Evolutionary conservation across 2,797 vertebrate species (phyloP).

Genomic region (Phaenicophaeus curvirostris): DNA sequence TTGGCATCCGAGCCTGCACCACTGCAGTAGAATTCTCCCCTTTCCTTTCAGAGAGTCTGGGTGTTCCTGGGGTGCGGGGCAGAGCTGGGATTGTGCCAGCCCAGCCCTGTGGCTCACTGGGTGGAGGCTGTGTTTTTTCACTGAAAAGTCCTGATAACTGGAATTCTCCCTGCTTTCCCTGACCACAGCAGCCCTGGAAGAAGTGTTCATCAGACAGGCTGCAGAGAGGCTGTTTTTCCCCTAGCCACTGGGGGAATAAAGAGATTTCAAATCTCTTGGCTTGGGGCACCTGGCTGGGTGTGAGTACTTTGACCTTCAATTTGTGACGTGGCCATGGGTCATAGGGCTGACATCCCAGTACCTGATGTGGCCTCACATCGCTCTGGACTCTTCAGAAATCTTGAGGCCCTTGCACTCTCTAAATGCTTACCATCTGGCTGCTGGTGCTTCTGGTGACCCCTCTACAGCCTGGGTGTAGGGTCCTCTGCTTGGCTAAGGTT

Average conservation of each 20-base stretch:
- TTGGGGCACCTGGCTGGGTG: neutral
- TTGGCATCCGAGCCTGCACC: neutral
- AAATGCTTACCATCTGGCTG: neutral
- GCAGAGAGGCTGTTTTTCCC: neutral
- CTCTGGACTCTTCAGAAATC: neutral
- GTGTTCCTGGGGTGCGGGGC: neutral
- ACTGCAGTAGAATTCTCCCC: neutral
- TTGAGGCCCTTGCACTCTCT: fast-evolving
- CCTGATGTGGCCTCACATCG: fast-evolving
- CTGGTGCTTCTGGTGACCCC: too few species aligned
- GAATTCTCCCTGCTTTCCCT: neutral
- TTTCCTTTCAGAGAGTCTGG: neutral
- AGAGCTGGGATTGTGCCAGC: fast-evolving
- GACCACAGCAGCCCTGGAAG: neutral
- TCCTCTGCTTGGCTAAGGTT: fast-evolving
- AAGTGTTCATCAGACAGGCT: neutral
- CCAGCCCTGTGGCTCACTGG: fast-evolving
- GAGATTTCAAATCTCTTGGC: neutral
- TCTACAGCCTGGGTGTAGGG: fast-evolving
- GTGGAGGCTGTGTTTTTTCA: fast-evolving
- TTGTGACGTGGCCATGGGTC: fast-evolving
- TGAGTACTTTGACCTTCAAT: neutral
- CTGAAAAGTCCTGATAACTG: neutral
- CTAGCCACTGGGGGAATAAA: fast-evolving
- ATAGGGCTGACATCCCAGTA: neutral